These are phyloP conservation scores for Rhingia campestris DNA, from an alignment of 2,888 invertebrate genomes.

Conservation along the genomic window DNA sequence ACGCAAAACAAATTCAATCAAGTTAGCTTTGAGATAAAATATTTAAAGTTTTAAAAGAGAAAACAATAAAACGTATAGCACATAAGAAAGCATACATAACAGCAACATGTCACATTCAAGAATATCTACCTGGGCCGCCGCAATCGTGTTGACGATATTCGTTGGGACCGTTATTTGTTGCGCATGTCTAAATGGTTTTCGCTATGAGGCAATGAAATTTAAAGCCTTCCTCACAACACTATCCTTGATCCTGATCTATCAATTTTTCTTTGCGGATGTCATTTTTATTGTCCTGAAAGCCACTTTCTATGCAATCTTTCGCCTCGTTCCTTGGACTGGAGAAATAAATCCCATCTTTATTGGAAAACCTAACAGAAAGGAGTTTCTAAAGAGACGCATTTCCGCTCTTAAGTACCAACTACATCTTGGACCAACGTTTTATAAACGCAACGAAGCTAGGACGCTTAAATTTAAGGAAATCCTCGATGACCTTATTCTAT, in stretches of 20 bases:
- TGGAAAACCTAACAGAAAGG: constrained; percentile 55
- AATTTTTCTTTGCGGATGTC: constrained; percentile 76
- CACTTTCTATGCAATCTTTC: constrained; percentile 21
- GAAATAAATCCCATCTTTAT: constrained; percentile 20
- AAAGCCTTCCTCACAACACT: constrained; percentile 75
- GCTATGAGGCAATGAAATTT: constrained; percentile 75
- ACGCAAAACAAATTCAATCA: too few relatives aligned
- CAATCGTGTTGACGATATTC: constrained; percentile 3
- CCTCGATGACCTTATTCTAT: constrained; percentile 77
- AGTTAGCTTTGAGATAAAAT: too few relatives aligned
- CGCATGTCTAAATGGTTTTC: constrained; percentile 68
- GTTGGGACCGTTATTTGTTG: background rate
- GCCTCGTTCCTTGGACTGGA: background rate
- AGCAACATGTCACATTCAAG: constrained; percentile 23
- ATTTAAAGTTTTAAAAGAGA: too few relatives aligned
- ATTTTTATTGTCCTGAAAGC: constrained; percentile 74
- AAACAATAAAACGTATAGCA: too few relatives aligned
- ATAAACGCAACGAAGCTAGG: constrained; percentile 76
- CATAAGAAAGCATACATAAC: too few relatives aligned
- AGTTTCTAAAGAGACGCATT: constrained; percentile 76
- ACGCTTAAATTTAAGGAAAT: constrained; percentile 77
- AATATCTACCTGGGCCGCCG: background rate
- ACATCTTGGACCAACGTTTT: constrained; percentile 68
- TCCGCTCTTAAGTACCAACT: constrained; percentile 75
- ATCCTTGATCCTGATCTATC: constrained; percentile 71